Base-by-base conservation (phyloP, 1,140 invertebrate genomes). In the Brachionus calyciflorus region DNA sequence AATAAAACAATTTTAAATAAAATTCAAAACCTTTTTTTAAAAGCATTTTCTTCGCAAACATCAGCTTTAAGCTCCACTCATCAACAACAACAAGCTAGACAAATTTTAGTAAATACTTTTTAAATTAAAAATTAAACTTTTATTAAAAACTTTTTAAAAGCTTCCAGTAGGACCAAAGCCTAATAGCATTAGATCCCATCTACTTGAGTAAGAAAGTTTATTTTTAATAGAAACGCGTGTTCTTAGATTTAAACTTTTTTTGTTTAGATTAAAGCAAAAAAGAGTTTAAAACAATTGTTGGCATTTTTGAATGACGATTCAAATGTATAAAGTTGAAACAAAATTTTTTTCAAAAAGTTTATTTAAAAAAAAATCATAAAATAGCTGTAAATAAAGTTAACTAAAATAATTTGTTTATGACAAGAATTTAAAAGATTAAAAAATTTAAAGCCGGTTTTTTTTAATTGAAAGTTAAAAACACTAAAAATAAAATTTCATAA, bases 361-460 rank as follows among this genome's bases (percentile, higher is more conserved):
- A 37, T 6, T 37, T 37, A 60, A 60, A 28, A 60, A 30, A 60
- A 30, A 24, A 21, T 12, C 28, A 28, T 26, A n/a, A 55, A 63
- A 63, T 63, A 57, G 53, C 53, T 57, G 53, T 57, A 57, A 51
- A 26, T 55, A 55, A 55, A 17, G 28, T 21, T 28, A 55, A 55
- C 19, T 63, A 5, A 63, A 37, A 63, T 37, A 37, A 37, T n/a
- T 63, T 37, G 57, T 37, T 33, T n/a, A n/a, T n/a, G n/a, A n/a
- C n/a, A n/a, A n/a, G n/a, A n/a, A n/a, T n/a, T n/a, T n/a, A n/a
- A 37, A 7, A 30, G n/a, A 60, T 37, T 26, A 55, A 55, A 4
- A 63, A 40, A 37, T 17, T 63, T 63, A 63, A 63, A 63, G 57
- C 57, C 57, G 57, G 57, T 63, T 12, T 63, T 63, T 63, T 63